phyloP scores from a whole-genome alignment of 1,140 invertebrate species.

The Hycleus cichorii region DNA sequence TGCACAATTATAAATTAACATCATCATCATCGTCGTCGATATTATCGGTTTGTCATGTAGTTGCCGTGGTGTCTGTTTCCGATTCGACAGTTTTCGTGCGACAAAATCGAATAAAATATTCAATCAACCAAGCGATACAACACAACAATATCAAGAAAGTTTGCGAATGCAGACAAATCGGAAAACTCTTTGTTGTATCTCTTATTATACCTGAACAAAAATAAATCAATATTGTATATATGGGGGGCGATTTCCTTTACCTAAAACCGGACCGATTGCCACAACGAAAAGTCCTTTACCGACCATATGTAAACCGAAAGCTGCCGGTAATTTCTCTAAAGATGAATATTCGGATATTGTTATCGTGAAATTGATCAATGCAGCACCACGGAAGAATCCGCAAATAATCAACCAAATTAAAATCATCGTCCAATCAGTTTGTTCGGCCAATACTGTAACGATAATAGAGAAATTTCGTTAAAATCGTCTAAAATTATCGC shows the following conservation, averaged over 20 bases:
- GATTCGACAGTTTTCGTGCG: constrained; percentile 22
- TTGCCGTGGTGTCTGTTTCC: constrained; percentile 26
- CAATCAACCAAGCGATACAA: constrained; percentile 58
- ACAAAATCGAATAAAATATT: constrained; percentile 47
- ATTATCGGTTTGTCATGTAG: constrained; percentile 36
- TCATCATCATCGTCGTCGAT: too few relatives aligned
- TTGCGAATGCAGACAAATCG: constrained; percentile 62
- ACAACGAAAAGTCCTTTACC: constrained; percentile 65
- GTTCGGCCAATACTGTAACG: constrained; percentile 56
- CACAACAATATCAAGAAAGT: constrained; percentile 59
- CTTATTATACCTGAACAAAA: constrained; percentile 56
- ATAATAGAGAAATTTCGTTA: constrained; percentile 1
- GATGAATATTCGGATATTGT: constrained; percentile 66
- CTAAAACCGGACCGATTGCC: constrained; percentile 60
- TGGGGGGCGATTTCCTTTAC: constrained; percentile 42
- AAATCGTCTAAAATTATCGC: too few relatives aligned
- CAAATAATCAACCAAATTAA: constrained; percentile 60
- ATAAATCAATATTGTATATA: neutral
- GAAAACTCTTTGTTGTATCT: constrained; percentile 59
- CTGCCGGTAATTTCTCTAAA: constrained; percentile 63
- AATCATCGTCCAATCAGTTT: constrained; percentile 55
- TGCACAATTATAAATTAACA: too few relatives aligned
- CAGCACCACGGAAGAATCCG: constrained; percentile 65
- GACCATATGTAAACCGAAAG: constrained; percentile 68
- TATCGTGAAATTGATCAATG: constrained; percentile 65